phyloP scores from a whole-genome alignment of 2,797 vertebrate genomes.

The Coluber constrictor region DNA sequence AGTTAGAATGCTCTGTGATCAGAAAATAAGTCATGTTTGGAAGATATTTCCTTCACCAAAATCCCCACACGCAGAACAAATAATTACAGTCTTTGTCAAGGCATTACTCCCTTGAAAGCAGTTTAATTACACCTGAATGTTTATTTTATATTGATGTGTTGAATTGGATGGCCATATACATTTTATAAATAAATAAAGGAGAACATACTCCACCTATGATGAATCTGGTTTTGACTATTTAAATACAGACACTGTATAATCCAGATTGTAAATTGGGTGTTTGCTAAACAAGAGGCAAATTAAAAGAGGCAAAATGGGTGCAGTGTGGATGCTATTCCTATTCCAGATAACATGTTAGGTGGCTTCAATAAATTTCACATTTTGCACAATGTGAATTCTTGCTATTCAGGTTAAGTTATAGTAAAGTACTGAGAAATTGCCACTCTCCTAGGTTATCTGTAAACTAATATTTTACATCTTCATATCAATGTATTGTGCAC shows the following conservation, averaged over 20 bases:
- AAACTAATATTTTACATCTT: background rate
- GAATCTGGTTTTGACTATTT: background rate
- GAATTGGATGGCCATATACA: background rate
- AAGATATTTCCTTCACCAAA: conserved; percentile 20
- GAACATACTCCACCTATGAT: background rate
- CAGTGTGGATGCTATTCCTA: background rate
- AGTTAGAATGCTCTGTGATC: conserved; percentile 23
- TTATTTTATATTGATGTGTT: background rate
- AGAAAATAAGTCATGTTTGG: conserved; percentile 30
- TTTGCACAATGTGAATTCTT: background rate
- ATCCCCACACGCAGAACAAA: background rate
- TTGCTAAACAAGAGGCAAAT: background rate
- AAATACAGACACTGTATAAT: background rate
- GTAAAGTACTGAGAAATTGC: background rate
- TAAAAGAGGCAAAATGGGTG: background rate
- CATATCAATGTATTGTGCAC: background rate
- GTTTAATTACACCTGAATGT: background rate
- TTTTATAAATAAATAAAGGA: background rate
- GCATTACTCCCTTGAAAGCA: conserved; percentile 11
- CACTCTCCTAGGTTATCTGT: background rate
- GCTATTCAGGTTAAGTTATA: background rate
- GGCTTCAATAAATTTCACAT: background rate
- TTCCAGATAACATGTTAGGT: background rate
- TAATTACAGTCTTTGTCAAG: conserved; percentile 7
- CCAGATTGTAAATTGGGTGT: background rate